These are phyloP conservation scores for Enteromius fasciolatus DNA, from an alignment of 2,797 vertebrate genomes.

Conservation along the genomic window DNA sequence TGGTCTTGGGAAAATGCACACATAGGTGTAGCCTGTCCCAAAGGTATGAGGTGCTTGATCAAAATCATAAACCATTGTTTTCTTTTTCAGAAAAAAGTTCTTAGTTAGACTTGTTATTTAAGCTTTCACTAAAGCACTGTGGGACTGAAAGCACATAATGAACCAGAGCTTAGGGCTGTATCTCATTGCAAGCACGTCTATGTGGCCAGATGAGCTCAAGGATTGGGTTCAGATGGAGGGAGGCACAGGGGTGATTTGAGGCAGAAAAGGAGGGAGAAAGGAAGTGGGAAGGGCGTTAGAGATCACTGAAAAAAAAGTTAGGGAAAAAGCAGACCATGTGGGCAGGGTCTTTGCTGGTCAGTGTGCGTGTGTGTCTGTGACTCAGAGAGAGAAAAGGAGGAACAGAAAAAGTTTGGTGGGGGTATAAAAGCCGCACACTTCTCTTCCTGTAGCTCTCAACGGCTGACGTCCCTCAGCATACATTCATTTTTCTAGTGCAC, in stretches of 20 bases:
- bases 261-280: slow-evolving; percentile 61
- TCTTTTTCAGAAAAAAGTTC: neutral
- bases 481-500: slow-evolving; percentile 13
- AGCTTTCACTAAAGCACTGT: slow-evolving; percentile 14
- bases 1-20: slow-evolving; percentile 3
- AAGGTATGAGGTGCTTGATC: slow-evolving; percentile 2
- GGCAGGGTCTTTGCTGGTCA: slow-evolving; percentile 64
- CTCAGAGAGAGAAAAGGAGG: slow-evolving; percentile 63
- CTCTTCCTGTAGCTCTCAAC: slow-evolving; percentile 53
- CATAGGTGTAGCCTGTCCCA: slow-evolving; percentile 23
- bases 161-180: slow-evolving; percentile 16
- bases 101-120: slow-evolving; percentile 2
- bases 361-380: slow-evolving; percentile 31
- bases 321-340: slow-evolving; percentile 43
- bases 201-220: slow-evolving; percentile 7
- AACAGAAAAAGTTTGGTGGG: slow-evolving; percentile 50
- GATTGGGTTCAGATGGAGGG: neutral
- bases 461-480: slow-evolving; percentile 35
- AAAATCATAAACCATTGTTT: slow-evolving; percentile 28
- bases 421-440: slow-evolving; percentile 74
- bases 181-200: slow-evolving; percentile 10
- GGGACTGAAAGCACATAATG: slow-evolving; percentile 24
- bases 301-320: neutral
- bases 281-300: slow-evolving; percentile 69
- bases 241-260: neutral